Percentiles rank a stretch among this genome's conserved stretches.
These are phyloP conservation scores for Neuroterus valhalla DNA, from an alignment of 1,140 invertebrate species.

Conservation along the genomic window DNA sequence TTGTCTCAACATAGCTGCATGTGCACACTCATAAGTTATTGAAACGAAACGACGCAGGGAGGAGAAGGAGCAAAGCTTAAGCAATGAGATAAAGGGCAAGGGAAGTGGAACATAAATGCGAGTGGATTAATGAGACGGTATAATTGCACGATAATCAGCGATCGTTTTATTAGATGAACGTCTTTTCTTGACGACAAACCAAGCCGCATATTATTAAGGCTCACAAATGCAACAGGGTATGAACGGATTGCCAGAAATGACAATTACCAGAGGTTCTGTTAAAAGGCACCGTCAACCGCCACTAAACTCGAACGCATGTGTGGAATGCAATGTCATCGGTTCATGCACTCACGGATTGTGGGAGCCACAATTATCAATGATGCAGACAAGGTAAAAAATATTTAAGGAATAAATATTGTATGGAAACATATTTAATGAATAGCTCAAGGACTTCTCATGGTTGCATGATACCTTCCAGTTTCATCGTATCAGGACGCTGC, in stretches of 20 bases:
- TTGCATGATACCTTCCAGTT: too few relatives aligned
- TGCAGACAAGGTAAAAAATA: background rate
- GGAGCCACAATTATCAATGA: conserved; percentile 41
- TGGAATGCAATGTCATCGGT: conserved; percentile 67
- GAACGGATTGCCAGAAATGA: conserved; percentile 70
- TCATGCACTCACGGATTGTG: conserved; percentile 44
- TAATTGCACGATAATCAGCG: conserved; percentile 74
- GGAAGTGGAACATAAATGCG: conserved; percentile 63
- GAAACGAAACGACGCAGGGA: conserved; percentile 44
- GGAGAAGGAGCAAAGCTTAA: conserved; percentile 7
- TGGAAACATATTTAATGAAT: too few relatives aligned
- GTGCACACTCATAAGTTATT: conserved; percentile 68
- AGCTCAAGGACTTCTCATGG: too few relatives aligned
- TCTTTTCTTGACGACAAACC: conserved; percentile 20
- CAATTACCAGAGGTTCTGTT: conserved; percentile 68
- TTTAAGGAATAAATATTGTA: background rate
- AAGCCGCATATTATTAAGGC: conserved; percentile 70
- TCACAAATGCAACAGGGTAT: conserved; percentile 61
- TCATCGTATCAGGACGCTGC: too few relatives aligned
- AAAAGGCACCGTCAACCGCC: conserved; percentile 58
- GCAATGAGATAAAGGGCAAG: conserved; percentile 35
- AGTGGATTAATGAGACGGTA: conserved; percentile 74
- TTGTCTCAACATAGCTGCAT: conserved; percentile 64
- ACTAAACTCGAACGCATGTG: conserved; percentile 51
- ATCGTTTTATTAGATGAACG: conserved; percentile 71